Conservation (phyloP, 92 coral and sea anemone species). For the Zoanthus sociatus region DNA sequence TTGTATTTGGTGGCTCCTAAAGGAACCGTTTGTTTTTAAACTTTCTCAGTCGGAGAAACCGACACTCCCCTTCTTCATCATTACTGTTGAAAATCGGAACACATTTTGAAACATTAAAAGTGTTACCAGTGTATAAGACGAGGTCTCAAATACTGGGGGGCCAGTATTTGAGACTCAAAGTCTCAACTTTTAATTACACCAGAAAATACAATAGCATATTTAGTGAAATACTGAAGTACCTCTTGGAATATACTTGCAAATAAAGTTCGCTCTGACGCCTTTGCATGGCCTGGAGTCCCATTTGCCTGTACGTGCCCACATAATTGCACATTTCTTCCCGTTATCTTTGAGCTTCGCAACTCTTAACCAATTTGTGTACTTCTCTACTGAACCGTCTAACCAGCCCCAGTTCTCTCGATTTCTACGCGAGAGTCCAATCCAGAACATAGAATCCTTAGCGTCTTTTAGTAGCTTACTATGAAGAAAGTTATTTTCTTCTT, state of each 20-base stretch:
- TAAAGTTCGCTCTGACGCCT: background rate
- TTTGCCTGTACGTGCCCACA: slow-evolving; percentile 3
- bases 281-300: slow-evolving; percentile 26
- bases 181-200: too few species aligned
- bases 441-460: background rate
- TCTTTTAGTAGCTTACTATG: background rate
- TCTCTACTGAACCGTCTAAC: background rate
- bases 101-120: too few species aligned
- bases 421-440: slow-evolving; percentile 16
- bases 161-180: too few species aligned
- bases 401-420: slow-evolving; percentile 21
- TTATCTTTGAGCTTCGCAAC: background rate
- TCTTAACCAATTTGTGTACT: slow-evolving; percentile 13
- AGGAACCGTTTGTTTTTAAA: too few species aligned
- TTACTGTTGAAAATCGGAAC: too few species aligned
- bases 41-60: too few species aligned
- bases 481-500: slow-evolving; percentile 7
- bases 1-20: too few species aligned
- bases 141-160: too few species aligned
- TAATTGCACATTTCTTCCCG: background rate
- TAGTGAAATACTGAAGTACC: background rate
- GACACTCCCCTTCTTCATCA: too few species aligned
- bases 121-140: too few species aligned
- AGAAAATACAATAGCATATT: background rate
- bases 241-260: slow-evolving; percentile 29